These are phyloP conservation scores for Choloepus didactylus DNA, from an alignment of 2,797 vertebrate species.

Conservation along the genomic window DNA sequence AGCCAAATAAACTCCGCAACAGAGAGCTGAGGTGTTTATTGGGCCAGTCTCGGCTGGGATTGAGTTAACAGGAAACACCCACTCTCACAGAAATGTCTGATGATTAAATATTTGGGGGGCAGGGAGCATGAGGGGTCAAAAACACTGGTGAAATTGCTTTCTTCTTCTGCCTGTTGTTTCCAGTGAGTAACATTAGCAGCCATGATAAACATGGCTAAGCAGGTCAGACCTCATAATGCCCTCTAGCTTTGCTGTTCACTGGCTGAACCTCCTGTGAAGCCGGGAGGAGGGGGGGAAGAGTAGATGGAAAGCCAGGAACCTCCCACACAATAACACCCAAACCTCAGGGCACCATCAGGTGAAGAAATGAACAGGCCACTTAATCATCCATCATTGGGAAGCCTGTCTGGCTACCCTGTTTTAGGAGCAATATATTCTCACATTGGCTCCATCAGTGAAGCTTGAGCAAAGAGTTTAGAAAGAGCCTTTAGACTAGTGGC, in stretches of 20 bases:
- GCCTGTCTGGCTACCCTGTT: not conserved
- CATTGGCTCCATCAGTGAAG: not conserved
- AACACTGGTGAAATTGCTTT: conserved; percentile 66
- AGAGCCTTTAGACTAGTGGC: not conserved
- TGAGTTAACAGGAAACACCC: conserved; percentile 84
- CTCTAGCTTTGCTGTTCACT: not conserved
- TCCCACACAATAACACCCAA: not conserved
- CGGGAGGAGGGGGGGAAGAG: not conserved
- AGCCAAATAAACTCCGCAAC: conserved; percentile 82
- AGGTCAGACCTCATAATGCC: not conserved
- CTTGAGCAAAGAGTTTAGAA: not conserved
- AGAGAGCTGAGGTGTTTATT: conserved; percentile 82
- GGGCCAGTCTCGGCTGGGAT: conserved; percentile 78
- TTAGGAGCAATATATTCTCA: not conserved
- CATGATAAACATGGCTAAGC: not conserved
- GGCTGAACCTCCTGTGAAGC: fast-evolving
- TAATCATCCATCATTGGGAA: not conserved
- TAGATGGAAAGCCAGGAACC: not conserved
- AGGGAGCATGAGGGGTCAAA: conserved; percentile 59
- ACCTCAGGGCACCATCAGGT: not conserved
- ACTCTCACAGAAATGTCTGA: conserved; percentile 81
- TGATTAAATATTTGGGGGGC: conserved; percentile 81
- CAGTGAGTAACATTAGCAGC: conserved; percentile 54
- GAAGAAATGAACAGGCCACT: not conserved
- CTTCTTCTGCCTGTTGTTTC: conserved; percentile 29